Evolutionary conservation across 2,888 invertebrate species (phyloP).

Genomic region (Lottia gigantea): DNA sequence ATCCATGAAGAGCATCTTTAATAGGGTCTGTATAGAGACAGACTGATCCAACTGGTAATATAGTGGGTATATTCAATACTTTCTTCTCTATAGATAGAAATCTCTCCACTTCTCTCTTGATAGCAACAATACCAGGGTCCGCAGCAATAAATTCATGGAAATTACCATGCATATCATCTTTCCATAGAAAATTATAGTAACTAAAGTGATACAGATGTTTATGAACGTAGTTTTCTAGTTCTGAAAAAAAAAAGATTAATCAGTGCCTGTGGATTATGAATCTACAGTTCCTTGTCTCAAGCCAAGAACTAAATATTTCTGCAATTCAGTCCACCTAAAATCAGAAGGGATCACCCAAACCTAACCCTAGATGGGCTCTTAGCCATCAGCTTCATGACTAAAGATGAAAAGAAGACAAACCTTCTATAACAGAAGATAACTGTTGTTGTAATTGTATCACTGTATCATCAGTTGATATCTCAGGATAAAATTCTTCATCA

Average conservation of each 20-base stretch:
- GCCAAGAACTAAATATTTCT: too few species aligned
- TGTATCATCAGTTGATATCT: conserved; percentile 52
- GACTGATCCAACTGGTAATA: conserved; percentile 63
- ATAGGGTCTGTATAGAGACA: conserved; percentile 63
- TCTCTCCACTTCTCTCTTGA: conserved; percentile 56
- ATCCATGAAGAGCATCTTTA: conserved; percentile 65
- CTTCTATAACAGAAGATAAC: conserved; percentile 54
- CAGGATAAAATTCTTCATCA: conserved; percentile 53
- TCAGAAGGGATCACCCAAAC: too few species aligned
- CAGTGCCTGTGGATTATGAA: too few species aligned
- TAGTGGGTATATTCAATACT: conserved; percentile 54
- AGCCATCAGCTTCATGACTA: too few species aligned
- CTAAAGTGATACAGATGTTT: conserved; percentile 65
- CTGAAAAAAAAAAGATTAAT: conserved; percentile 40
- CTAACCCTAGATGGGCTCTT: too few species aligned
- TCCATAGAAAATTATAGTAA: conserved; percentile 68
- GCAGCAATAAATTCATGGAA: conserved; percentile 63
- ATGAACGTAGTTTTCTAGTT: conserved; percentile 54
- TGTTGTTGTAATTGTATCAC: conserved; percentile 54
- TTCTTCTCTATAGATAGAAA: conserved; percentile 64
- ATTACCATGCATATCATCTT: conserved; percentile 66
- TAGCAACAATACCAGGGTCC: conserved; percentile 61
- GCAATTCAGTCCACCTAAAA: too few species aligned
- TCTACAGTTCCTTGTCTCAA: too few species aligned
- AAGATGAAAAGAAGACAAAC: conserved; percentile 39